Evolutionary conservation across 2,888 invertebrate species (phyloP).

Genomic region (Volucella zonaria): DNA sequence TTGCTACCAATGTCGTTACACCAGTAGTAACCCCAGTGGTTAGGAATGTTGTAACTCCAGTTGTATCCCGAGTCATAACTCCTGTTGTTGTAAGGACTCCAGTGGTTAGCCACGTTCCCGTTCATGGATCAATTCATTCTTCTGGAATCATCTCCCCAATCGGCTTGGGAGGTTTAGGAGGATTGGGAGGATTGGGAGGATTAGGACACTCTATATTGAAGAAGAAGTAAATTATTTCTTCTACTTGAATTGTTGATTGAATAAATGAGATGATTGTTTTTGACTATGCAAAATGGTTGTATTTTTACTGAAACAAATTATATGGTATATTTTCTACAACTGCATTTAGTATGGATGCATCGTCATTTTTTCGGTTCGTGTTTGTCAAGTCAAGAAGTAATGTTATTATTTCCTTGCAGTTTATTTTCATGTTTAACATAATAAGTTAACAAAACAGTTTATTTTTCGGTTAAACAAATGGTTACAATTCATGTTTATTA

Average conservation of each 20-base stretch:
- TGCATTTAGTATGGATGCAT: too few relatives aligned
- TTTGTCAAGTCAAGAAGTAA: too few relatives aligned
- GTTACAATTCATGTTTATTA: too few relatives aligned
- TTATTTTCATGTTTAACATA: too few relatives aligned
- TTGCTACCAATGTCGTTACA: slow-evolving; percentile 9
- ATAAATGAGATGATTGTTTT: neutral
- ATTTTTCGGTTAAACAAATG: too few relatives aligned
- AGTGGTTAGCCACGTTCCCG: slow-evolving; percentile 1
- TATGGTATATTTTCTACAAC: too few relatives aligned
- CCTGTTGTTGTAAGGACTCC: slow-evolving; percentile 14
- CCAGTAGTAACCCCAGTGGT: slow-evolving; percentile 22
- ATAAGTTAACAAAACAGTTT: too few relatives aligned
- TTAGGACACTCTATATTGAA: neutral
- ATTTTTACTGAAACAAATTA: too few relatives aligned
- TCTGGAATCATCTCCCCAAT: slow-evolving; percentile 15
- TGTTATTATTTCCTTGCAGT: too few relatives aligned
- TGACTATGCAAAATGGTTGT: too few relatives aligned
- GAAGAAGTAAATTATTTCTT: slow-evolving; percentile 11
- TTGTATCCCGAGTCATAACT: slow-evolving; percentile 10
- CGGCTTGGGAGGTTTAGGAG: slow-evolving; percentile 10
- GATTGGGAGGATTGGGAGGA: neutral
- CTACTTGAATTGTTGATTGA: neutral
- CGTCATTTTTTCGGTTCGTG: too few relatives aligned
- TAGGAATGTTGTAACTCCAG: slow-evolving; percentile 30
- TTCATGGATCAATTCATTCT: neutral